Conservation (phyloP, 2,797 vertebrate genomes). For the Melanotaenia nigrans region DNA sequence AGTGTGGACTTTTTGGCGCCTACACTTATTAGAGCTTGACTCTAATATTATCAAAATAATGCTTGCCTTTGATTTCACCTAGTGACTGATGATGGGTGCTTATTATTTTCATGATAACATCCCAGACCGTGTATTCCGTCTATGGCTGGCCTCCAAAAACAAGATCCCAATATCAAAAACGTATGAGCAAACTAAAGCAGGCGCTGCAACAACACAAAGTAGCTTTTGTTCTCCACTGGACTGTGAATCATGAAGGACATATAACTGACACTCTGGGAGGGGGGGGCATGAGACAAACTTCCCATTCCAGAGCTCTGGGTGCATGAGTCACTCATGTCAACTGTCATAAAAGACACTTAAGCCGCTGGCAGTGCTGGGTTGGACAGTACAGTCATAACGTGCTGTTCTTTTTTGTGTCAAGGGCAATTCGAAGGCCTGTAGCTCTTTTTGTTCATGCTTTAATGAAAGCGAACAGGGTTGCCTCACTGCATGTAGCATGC, state of each 20-base stretch:
- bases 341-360: conserved; percentile 59
- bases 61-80: conserved; percentile 18
- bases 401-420: conserved; percentile 51
- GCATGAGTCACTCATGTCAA: conserved; percentile 60
- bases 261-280: conserved; percentile 46
- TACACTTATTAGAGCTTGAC: not conserved
- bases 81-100: conserved; percentile 14
- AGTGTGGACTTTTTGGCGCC: conserved; percentile 18
- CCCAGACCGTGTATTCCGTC: conserved; percentile 12
- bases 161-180: conserved; percentile 28
- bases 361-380: conserved; percentile 25
- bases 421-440: conserved; percentile 50
- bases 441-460: conserved; percentile 27
- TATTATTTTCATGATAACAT: conserved; percentile 27
- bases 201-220: conserved; percentile 22
- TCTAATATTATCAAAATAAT: conserved; percentile 25
- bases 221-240: conserved; percentile 33
- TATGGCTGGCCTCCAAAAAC: conserved; percentile 28
- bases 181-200: conserved; percentile 22
- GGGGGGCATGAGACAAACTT: conserved; percentile 40
- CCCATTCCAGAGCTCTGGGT: conserved; percentile 38
- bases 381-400: conserved; percentile 27
- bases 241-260: conserved; percentile 48
- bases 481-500: conserved; percentile 19
- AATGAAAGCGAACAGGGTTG: conserved; percentile 33